Percentiles rank a stretch among this genome's conserved stretches.
These are phyloP conservation scores for Achatina immaculata DNA, from an alignment of 1,140 invertebrate genomes.

Conservation along the genomic window DNA sequence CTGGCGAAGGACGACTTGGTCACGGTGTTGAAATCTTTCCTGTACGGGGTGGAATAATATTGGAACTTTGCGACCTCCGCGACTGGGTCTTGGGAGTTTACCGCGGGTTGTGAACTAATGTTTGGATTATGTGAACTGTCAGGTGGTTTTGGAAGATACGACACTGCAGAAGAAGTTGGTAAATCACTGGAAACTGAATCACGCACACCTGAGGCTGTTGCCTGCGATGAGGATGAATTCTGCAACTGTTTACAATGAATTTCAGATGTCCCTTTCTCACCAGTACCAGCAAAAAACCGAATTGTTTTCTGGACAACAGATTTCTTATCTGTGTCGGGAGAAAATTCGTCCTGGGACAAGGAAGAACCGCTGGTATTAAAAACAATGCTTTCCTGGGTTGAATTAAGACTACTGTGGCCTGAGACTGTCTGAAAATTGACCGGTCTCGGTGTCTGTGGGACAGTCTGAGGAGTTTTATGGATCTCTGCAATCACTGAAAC, in stretches of 20 bases:
- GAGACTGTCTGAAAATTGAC: background rate
- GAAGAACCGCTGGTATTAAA: background rate
- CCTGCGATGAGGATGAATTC: background rate
- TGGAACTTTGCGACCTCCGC: background rate
- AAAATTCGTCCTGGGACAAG: background rate
- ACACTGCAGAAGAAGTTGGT: too few species aligned
- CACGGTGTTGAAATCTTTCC: constrained; percentile 15
- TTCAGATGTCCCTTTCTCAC: background rate
- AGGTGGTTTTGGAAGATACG: background rate
- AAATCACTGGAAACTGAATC: too few species aligned
- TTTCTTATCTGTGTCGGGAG: background rate
- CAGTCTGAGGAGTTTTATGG: constrained; percentile 2
- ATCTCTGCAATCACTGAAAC: constrained; percentile 34
- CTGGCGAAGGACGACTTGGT: background rate
- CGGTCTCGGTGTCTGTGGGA: background rate
- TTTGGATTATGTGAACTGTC: background rate
- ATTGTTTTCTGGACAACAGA: background rate
- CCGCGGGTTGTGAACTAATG: too few species aligned
- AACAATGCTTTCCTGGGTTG: constrained; percentile 5
- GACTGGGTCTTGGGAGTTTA: background rate
- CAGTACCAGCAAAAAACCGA: background rate
- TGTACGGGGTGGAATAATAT: constrained; percentile 9
- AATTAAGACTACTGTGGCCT: background rate
- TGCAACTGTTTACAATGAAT: background rate
- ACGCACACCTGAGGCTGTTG: too few species aligned